These are phyloP conservation scores for Strigamia transsilvanica DNA, from an alignment of 2,888 invertebrate genomes.

Conservation along the genomic window DNA sequence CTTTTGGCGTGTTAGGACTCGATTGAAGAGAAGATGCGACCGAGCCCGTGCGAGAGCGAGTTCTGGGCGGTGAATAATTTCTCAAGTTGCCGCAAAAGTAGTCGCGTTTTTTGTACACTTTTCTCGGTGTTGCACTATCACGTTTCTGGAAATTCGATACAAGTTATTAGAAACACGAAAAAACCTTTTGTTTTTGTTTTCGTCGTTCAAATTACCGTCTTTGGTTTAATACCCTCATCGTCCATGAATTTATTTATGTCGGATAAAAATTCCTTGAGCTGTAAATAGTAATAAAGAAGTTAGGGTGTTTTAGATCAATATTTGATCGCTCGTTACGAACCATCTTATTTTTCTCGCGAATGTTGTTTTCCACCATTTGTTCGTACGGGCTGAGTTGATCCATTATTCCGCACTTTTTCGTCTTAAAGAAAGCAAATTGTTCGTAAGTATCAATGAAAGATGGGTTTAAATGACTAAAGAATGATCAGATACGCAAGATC, in stretches of 20 bases:
- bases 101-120: not conserved
- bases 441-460: not conserved
- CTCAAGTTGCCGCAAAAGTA: not conserved
- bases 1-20: not conserved
- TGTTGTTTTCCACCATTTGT: not conserved
- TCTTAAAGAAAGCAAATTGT: not conserved
- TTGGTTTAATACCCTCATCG: not conserved
- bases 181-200: not conserved
- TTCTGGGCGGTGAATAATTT: slow-evolving; percentile 11
- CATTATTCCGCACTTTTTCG: not conserved
- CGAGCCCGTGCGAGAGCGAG: not conserved
- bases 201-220: not conserved
- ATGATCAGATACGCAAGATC: not conserved
- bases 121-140: not conserved
- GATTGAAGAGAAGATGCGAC: not conserved
- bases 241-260: not conserved
- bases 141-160: not conserved
- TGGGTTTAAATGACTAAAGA: not conserved
- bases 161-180: not conserved
- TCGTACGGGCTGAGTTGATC: not conserved
- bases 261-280: not conserved
- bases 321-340: not conserved
- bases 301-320: no score
- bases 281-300: not conserved
- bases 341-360: not conserved